Evolutionary conservation across 64 coral and sea anemone species (phyloP).

Genomic region (Stylophora pistillata): DNA sequence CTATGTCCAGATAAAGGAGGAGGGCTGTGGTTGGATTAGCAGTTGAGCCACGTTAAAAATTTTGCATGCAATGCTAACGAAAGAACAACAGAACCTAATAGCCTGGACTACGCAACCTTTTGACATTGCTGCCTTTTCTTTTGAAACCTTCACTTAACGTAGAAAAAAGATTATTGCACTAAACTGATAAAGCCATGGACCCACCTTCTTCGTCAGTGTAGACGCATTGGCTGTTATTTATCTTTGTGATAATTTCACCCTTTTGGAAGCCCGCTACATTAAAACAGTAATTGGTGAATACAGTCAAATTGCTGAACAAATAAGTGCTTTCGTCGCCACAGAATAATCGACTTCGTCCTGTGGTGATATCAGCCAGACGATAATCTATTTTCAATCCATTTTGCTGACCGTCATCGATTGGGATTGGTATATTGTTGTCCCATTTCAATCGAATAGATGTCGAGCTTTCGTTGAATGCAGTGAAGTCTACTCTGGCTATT

Average conservation of each 20-base stretch:
- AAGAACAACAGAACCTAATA: neutral
- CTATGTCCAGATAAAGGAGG: constrained; percentile 3
- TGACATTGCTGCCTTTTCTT: too few relatives aligned
- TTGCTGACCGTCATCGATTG: neutral
- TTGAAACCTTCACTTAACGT: too few relatives aligned
- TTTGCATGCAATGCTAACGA: neutral
- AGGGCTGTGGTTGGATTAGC: neutral
- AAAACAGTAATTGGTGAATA: constrained; percentile 24
- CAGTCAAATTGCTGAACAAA: constrained; percentile 3
- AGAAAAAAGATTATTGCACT: neutral
- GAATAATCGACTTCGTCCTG: neutral
- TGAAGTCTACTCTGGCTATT: constrained; percentile 26
- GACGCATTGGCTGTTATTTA: neutral
- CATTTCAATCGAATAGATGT: constrained; percentile 20
- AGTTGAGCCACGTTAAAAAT: neutral
- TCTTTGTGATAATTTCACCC: neutral
- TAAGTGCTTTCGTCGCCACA: neutral
- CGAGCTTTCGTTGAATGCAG: constrained; percentile 3
- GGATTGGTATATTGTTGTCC: neutral
- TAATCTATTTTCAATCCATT: constrained; percentile 23
- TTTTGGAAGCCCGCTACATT: neutral
- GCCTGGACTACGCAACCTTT: neutral
- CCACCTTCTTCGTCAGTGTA: constrained; percentile 25
- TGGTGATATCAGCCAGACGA: neutral
- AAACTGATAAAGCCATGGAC: neutral